Percentiles rank a stretch among this genome's conserved stretches.
These are phyloP conservation scores for Lepidocyrtinus sp. DNA, from an alignment of 2,888 invertebrate genomes.

Conservation along the genomic window DNA sequence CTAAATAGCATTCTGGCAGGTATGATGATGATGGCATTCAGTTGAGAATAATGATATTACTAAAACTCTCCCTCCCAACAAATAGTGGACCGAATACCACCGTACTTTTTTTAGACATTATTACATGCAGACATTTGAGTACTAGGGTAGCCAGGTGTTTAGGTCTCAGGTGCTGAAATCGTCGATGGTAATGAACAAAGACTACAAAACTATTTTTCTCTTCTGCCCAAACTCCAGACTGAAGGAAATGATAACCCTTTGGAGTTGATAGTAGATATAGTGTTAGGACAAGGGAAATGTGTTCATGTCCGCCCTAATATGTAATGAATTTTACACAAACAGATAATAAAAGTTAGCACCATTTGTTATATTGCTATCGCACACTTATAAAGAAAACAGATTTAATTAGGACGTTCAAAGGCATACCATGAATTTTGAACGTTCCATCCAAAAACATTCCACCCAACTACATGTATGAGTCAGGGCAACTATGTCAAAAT, in stretches of 20 bases:
- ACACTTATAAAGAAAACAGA: constrained; percentile 12
- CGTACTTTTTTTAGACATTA: too few relatives aligned
- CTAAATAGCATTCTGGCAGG: not conserved
- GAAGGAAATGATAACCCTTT: not conserved
- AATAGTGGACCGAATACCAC: too few relatives aligned
- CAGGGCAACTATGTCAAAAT: not conserved
- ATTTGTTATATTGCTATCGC: not conserved
- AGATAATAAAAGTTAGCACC: not conserved
- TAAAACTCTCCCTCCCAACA: too few relatives aligned
- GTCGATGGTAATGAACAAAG: not conserved
- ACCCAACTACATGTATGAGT: not conserved
- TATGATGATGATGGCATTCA: not conserved
- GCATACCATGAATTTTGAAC: constrained; percentile 37
- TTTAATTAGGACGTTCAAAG: constrained; percentile 35
- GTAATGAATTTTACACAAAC: not conserved
- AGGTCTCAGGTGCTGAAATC: constrained; percentile 41
- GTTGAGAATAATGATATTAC: not conserved
- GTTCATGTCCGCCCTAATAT: not conserved
- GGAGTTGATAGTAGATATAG: too few relatives aligned
- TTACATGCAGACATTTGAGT: too few relatives aligned
- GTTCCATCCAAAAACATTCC: too few relatives aligned
- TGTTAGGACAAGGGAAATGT: not conserved
- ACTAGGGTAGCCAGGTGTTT: constrained; percentile 43
- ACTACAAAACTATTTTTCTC: not conserved
- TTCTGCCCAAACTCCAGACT: not conserved